Conservation (phyloP, 2,888 invertebrate species). For the Phalera bucephala region DNA sequence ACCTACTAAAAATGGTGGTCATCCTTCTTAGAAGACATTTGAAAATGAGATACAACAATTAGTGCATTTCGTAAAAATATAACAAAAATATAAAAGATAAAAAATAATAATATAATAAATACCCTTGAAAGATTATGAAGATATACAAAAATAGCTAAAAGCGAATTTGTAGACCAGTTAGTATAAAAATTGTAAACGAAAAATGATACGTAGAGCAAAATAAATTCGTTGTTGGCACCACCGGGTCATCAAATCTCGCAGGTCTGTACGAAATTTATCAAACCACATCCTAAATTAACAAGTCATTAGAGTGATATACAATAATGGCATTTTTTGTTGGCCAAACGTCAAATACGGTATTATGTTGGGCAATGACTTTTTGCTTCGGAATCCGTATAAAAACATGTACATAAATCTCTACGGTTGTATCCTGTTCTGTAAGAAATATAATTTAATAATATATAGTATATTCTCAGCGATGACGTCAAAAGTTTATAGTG, state of each 20-base stretch:
- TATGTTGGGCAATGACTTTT: constrained; percentile 67
- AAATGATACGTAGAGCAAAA: no score
- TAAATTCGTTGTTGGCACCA: no score
- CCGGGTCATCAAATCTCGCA: constrained; percentile 50
- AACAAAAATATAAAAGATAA: no score
- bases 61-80: no score
- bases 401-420: constrained; percentile 54
- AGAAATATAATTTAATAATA: constrained; percentile 52
- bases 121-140: no score
- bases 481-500: constrained; percentile 17
- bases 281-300: constrained; percentile 65
- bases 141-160: no score
- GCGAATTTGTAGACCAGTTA: no score
- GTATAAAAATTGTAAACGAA: no score
- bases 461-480: constrained; percentile 33
- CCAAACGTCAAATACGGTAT: constrained; percentile 58
- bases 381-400: constrained; percentile 75
- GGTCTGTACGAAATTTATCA: constrained; percentile 62
- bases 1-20: no score
- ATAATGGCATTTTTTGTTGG: constrained; percentile 62
- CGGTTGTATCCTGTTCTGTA: constrained; percentile 59
- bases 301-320: constrained; percentile 73
- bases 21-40: no score
- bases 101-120: no score
- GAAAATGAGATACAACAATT: no score